A percentile compares a stretch with the other conserved stretches of the same genome.
Evolutionary conservation across 2,888 invertebrate species (phyloP).

Genomic region (Corbicula japonica): DNA sequence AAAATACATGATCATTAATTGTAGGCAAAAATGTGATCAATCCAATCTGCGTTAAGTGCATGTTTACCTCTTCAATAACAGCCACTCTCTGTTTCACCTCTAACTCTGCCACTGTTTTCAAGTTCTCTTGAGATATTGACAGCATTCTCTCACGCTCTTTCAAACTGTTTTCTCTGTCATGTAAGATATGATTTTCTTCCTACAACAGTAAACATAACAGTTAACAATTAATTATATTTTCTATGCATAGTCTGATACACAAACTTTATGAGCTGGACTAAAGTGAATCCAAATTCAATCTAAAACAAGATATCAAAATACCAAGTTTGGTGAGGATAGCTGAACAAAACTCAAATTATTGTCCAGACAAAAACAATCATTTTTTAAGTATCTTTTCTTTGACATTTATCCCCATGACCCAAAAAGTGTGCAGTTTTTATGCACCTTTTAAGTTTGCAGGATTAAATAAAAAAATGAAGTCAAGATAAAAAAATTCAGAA

Average conservation of each 20-base stretch:
- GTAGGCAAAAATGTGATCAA: no score
- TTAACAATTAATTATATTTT: not conserved
- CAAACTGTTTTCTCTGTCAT: constrained; percentile 78
- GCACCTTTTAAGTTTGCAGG: no score
- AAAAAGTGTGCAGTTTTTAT: no score
- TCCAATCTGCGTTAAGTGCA: no score
- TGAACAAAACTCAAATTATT: not conserved
- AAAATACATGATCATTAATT: no score
- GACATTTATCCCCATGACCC: no score
- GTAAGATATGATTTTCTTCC: constrained; percentile 79
- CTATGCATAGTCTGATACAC: not conserved
- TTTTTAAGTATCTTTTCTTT: not conserved
- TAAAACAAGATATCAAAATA: not conserved
- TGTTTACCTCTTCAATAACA: constrained; percentile 71
- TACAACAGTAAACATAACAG: constrained; percentile 43
- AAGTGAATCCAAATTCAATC: not conserved
- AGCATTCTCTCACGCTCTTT: constrained; percentile 81
- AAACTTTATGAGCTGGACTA: no score
- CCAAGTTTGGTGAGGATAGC: not conserved
- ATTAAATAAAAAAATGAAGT: no score
- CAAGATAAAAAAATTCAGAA: no score
- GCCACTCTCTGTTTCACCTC: constrained; percentile 78
- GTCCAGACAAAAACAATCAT: not conserved
- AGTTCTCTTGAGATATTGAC: constrained; percentile 78
- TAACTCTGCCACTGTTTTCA: constrained; percentile 80